Evolutionary conservation across 2,113 vertebrate genomes (phyloP).

Genomic region (Nipponia nippon): DNA sequence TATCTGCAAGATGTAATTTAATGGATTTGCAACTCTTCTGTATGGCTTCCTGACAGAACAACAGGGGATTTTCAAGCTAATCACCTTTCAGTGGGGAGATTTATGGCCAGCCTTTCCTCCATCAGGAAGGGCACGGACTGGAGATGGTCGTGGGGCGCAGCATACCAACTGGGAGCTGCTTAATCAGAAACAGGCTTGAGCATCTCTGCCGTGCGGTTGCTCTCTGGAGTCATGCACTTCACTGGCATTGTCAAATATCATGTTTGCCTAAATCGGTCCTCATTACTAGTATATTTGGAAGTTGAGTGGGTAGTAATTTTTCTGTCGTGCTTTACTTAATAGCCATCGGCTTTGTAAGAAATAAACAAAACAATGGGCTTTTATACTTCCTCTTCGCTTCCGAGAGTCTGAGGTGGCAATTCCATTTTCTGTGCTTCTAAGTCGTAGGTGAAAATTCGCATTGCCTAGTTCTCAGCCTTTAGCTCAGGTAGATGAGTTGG

Average conservation of each 20-base stretch:
- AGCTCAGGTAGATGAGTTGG: neutral
- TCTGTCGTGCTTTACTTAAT: neutral
- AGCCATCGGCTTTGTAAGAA: neutral
- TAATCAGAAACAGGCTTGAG: neutral
- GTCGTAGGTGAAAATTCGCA: neutral
- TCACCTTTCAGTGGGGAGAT: conserved; percentile 15
- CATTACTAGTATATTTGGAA: neutral
- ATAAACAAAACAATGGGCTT: neutral
- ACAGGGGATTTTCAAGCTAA: conserved; percentile 16
- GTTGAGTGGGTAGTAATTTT: neutral
- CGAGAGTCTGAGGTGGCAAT: neutral
- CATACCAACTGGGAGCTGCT: neutral
- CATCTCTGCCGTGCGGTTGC: neutral
- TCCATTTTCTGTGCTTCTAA: neutral
- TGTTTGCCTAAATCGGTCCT: neutral
- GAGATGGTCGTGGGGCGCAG: neutral
- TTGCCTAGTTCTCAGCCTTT: neutral
- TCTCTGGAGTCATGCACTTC: neutral
- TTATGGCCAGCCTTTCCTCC: neutral
- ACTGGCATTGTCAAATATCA: neutral
- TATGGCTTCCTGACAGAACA: conserved; percentile 6
- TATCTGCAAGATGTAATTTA: neutral
- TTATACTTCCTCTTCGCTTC: neutral
- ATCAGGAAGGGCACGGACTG: neutral
- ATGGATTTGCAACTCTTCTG: neutral